Evolutionary conservation across 35 echinoderm and acorn worm genomes (phyloP).

Genomic region (Holothuria glaberrima): DNA sequence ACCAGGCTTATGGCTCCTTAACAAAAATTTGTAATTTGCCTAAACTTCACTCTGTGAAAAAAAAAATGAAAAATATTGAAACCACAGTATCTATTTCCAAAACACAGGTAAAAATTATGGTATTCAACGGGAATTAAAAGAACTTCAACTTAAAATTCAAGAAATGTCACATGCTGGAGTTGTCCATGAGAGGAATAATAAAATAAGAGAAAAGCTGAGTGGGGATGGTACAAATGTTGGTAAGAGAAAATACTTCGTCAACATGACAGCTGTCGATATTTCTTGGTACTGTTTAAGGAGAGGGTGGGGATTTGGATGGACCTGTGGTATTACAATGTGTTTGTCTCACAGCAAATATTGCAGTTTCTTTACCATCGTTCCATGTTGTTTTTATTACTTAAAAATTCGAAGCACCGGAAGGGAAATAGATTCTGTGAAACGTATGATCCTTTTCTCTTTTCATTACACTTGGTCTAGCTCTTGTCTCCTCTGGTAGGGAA

Average conservation of each 20-base stretch:
- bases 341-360: neutral
- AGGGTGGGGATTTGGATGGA: neutral
- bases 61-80: neutral
- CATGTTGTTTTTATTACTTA: neutral
- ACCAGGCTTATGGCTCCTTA: slow-evolving; percentile 26
- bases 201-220: slow-evolving; percentile 18
- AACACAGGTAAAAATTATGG: neutral
- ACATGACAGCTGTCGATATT: neutral
- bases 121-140: slow-evolving; percentile 20
- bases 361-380: neutral
- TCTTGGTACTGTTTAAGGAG: neutral
- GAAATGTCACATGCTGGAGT: slow-evolving; percentile 7
- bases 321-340: neutral
- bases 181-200: slow-evolving; percentile 2
- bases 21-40: slow-evolving; percentile 31
- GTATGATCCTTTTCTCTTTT: neutral
- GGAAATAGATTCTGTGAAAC: slow-evolving; percentile 11
- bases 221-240: slow-evolving; percentile 59
- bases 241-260: slow-evolving; percentile 18
- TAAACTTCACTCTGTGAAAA: neutral
- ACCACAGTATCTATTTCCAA: neutral
- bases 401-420: neutral
- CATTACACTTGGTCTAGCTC: neutral
- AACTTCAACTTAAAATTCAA: slow-evolving; percentile 23
- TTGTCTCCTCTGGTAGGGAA: too few species aligned